These are phyloP conservation scores for Psix sp. DNA, from an alignment of 1,140 invertebrate species.

Conservation along the genomic window DNA sequence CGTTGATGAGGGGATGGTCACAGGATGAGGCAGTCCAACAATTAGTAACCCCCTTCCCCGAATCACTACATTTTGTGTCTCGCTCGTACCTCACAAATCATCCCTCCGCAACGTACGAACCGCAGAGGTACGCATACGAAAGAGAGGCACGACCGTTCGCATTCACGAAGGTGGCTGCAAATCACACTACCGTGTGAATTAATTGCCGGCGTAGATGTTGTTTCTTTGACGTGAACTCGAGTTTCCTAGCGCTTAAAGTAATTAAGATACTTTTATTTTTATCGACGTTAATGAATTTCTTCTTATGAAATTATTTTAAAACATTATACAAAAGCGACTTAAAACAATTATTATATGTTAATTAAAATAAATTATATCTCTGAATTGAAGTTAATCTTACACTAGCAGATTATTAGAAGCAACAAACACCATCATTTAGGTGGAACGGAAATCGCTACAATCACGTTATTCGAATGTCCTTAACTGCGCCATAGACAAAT, in stretches of 20 bases:
- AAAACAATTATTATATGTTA: too few relatives aligned
- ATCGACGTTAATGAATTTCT: too few relatives aligned
- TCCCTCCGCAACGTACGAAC: conserved; percentile 56
- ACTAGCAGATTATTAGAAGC: too few relatives aligned
- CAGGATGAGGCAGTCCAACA: conserved; percentile 71
- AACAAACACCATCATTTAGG: too few relatives aligned
- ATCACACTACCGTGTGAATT: conserved; percentile 39
- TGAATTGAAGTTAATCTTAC: too few relatives aligned
- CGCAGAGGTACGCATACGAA: conserved; percentile 64
- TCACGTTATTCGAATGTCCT: too few relatives aligned
- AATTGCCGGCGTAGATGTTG: conserved; percentile 30
- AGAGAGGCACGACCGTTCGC: conserved; percentile 53
- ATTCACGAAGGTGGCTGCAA: conserved; percentile 38
- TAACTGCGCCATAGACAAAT: too few relatives aligned
- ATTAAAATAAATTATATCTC: too few relatives aligned
- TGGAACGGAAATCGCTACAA: too few relatives aligned
- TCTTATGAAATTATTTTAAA: too few relatives aligned
- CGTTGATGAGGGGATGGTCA: conserved; percentile 72
- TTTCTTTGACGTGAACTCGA: conserved; percentile 11
- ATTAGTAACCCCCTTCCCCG: conserved; percentile 71
- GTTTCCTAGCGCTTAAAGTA: conserved; percentile 4
- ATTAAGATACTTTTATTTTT: not conserved
- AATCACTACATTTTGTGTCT: conserved; percentile 24
- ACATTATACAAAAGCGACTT: too few relatives aligned
- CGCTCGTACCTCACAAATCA: conserved; percentile 49